Conservation (phyloP, 2,888 invertebrate genomes). For the Ophion slaviceki region DNA sequence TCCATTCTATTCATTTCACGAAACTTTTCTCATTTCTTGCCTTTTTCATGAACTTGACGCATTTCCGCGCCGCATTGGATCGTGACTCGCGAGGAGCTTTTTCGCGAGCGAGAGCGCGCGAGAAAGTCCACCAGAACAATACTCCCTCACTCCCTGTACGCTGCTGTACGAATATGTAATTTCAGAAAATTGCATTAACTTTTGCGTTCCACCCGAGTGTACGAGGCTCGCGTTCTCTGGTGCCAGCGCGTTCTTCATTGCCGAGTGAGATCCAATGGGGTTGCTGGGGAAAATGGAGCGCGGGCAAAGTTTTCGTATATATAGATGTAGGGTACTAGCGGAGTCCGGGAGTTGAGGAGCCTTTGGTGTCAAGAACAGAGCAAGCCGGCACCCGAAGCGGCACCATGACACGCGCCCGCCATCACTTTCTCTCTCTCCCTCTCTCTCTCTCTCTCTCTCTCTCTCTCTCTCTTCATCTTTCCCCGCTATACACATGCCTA, state of each 20-base stretch:
- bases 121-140: too few relatives aligned
- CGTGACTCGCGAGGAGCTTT: too few relatives aligned
- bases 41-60: neutral
- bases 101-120: too few relatives aligned
- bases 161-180: constrained; percentile 28
- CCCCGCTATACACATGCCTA: constrained; percentile 22
- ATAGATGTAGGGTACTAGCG: constrained; percentile 12
- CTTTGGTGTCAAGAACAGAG: constrained; percentile 83
- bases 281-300: constrained; percentile 2
- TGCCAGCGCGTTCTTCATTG: constrained; percentile 7
- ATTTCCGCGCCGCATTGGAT: neutral
- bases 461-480: constrained; percentile 43
- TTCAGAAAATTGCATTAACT: constrained; percentile 51
- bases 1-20: constrained; percentile 34
- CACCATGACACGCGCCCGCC: constrained; percentile 56
- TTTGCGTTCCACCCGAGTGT: constrained; percentile 5
- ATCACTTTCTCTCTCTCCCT: constrained; percentile 55
- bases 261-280: constrained; percentile 21
- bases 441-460: constrained; percentile 56
- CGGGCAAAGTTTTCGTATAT: neutral
- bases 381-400: constrained; percentile 64
- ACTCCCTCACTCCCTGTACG: neutral
- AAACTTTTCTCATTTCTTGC: constrained; percentile 8
- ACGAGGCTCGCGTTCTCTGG: constrained; percentile 21
- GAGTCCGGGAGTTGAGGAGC: constrained; percentile 78